Conservation (phyloP, 2,797 vertebrate genomes). For the Melopsittacus undulatus region DNA sequence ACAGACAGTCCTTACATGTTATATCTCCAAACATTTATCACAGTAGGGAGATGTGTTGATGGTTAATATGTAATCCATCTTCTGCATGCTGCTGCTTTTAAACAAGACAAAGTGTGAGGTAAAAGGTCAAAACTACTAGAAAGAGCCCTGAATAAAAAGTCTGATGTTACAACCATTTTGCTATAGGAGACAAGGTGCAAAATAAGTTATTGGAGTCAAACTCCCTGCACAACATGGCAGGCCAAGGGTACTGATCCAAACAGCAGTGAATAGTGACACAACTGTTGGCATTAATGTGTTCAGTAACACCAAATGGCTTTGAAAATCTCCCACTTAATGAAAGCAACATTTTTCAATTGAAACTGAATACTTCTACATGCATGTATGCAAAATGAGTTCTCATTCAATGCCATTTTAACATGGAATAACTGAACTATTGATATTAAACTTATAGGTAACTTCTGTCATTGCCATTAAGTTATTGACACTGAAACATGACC, state of each 20-base stretch:
- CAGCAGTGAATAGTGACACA: background rate
- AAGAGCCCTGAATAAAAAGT: background rate
- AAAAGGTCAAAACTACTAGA: constrained; percentile 46
- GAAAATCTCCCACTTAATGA: background rate
- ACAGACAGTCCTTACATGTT: background rate
- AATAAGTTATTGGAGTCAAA: background rate
- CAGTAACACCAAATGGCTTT: background rate
- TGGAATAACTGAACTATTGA: background rate
- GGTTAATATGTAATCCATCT: constrained; percentile 35
- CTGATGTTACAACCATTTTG: background rate
- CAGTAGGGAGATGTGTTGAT: background rate
- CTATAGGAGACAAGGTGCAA: background rate
- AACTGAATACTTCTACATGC: background rate
- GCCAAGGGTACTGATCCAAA: background rate
- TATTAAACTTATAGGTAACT: constrained; percentile 28
- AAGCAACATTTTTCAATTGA: background rate
- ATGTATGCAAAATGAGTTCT: background rate
- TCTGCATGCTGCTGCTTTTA: background rate
- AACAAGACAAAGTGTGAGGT: background rate
- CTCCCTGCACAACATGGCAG: accelerated
- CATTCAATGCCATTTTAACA: background rate
- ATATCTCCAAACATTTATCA: constrained; percentile 38
- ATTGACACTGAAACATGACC: constrained; percentile 73
- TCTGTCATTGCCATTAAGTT: constrained; percentile 42
- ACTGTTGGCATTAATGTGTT: background rate